Conservation (phyloP, 1,140 invertebrate species). For the Trichonephila clavipes region DNA sequence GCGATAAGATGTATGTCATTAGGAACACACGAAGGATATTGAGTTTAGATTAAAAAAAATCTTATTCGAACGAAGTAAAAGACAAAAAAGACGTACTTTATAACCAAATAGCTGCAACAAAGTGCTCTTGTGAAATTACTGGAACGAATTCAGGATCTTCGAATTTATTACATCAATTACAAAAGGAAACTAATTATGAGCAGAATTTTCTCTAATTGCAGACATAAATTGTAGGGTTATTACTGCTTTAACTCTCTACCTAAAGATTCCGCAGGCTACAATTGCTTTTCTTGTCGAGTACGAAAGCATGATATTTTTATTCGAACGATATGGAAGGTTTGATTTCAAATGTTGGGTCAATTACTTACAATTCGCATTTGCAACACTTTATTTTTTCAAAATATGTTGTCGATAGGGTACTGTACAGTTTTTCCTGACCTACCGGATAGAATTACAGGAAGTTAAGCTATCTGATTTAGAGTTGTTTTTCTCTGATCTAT, state of each 20-base stretch:
- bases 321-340: conserved; percentile 9
- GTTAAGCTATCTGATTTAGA: no score
- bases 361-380: conserved; percentile 27
- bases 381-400: background rate
- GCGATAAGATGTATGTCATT: background rate
- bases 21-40: background rate
- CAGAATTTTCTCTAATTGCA: conserved; percentile 66
- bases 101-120: background rate
- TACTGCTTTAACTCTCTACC: conserved; percentile 63
- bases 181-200: conserved; percentile 63
- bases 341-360: background rate
- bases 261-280: conserved; percentile 10
- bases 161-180: conserved; percentile 64
- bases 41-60: background rate
- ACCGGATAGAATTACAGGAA: no score
- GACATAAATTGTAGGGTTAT: conserved; percentile 66
- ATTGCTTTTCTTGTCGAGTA: background rate
- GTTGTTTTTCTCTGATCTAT: no score
- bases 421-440: no score
- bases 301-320: conserved; percentile 25
- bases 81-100: conserved; percentile 23
- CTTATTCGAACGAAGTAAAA: background rate
- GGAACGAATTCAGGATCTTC: conserved; percentile 6
- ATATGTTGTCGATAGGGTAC: background rate
- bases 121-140: background rate